Evolutionary conservation across 2,888 invertebrate species (phyloP), one percentile per base, ranked within the genome.

Genomic region (Notodonta dromedarius): DNA sequence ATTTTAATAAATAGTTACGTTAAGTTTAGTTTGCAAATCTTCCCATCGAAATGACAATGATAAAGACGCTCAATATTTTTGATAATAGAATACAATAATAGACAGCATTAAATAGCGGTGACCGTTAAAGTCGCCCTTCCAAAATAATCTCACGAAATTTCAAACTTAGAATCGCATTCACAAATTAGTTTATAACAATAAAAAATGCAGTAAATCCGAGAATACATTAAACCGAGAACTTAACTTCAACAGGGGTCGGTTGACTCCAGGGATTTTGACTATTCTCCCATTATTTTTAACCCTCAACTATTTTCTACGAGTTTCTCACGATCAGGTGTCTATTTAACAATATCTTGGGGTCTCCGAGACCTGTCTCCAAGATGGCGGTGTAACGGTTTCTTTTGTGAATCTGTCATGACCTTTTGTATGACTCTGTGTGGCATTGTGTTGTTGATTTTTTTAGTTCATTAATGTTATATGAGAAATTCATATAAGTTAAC

Each of bases 291-390:
- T 71, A 67, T 71, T 59, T 67, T 61, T 58, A 60, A 64, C 73
- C 76, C 74, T 59, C 64, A 65, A 66, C 74, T 73, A 69, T 78
- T 64, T 79, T 77, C 78, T 79, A 75, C 69, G 72, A 68, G 71
- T 78, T 75, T 88, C 89, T 79, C 89, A 89, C 88, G 86, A 79
- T 89, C 89, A 90, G 90, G 90, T 90, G 90, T 81, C 82, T 83
- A 80, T 79, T 71, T 70, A 74, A 82, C 73, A 79, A 84, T 79
- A 62, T 73, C 71, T 74, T 71, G 77, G 66, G 82, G 83, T 84
- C 81, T 69, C 70, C 63, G 69, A 67, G 82, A 83, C 84, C 83
- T 85, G 83, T 82, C 79, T 80, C 71, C 75, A 85, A 86, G 78
- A 86, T 81, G 80, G 85, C 79, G 70, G 71, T 76, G 72, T 82